Evolutionary conservation across 2,888 invertebrate genomes (phyloP).

Genomic region (Ectobius pallidus): DNA sequence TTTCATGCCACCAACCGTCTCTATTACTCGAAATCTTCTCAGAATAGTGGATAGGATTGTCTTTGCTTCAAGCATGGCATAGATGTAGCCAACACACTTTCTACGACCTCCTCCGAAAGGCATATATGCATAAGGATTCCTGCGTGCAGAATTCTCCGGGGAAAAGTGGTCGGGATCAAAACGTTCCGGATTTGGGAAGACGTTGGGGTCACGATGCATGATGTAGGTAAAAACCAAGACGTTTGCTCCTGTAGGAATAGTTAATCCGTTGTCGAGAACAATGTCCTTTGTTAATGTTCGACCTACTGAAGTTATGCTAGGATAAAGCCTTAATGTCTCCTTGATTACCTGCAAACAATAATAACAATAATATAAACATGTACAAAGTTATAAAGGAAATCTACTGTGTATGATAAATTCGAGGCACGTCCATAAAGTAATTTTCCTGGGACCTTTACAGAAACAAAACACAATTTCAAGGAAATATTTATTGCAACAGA

Average conservation of each 20-base stretch:
- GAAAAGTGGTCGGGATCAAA: constrained; percentile 55
- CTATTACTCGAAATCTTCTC: neutral
- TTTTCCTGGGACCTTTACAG: too few relatives aligned
- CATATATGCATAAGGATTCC: constrained; percentile 49
- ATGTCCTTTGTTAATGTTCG: constrained; percentile 25
- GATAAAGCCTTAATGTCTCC: constrained; percentile 39
- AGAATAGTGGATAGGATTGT: constrained; percentile 38
- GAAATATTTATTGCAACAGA: too few relatives aligned
- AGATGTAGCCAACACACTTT: constrained; percentile 9
- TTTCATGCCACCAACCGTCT: neutral
- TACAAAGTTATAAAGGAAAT: too few relatives aligned
- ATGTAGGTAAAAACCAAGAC: neutral
- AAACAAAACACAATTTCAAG: too few relatives aligned
- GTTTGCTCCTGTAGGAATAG: neutral
- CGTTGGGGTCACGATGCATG: neutral
- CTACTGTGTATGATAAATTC: too few relatives aligned
- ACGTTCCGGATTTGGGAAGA: neutral
- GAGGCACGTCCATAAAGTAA: too few relatives aligned
- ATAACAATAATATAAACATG: too few relatives aligned
- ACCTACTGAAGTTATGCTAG: constrained; percentile 32
- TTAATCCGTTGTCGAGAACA: neutral
- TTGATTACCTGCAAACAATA: constrained; percentile 39
- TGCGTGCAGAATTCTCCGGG: constrained; percentile 49
- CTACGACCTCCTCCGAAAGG: constrained; percentile 47
- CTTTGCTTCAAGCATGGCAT: constrained; percentile 42